Percentiles rank a stretch among this genome's conserved stretches.
Conservation (phyloP, 1,140 invertebrate genomes). For the Drosophila elegans region DNA sequence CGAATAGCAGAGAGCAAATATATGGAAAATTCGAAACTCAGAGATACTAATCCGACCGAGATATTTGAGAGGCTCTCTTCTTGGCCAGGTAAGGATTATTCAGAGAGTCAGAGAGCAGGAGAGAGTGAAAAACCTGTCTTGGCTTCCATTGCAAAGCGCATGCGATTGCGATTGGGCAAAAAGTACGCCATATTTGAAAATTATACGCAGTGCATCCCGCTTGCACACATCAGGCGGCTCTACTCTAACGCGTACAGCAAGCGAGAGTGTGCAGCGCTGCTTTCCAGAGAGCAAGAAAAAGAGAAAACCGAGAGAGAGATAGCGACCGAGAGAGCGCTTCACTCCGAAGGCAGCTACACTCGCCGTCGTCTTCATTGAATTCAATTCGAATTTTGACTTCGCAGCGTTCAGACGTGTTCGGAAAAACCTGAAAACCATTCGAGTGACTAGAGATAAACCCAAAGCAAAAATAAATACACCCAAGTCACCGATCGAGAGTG, state of each 20-base stretch:
- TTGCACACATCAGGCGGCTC: slow-evolving; percentile 42
- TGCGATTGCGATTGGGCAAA: slow-evolving; percentile 84
- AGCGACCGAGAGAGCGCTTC: slow-evolving; percentile 33
- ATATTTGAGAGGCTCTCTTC: too few relatives aligned
- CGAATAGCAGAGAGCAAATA: too few relatives aligned
- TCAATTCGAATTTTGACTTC: slow-evolving; percentile 84
- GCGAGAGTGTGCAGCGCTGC: slow-evolving; percentile 33
- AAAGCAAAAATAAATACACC: slow-evolving; percentile 9
- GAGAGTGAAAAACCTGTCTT: slow-evolving; percentile 50
- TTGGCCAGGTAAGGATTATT: too few relatives aligned
- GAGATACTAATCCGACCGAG: too few relatives aligned
- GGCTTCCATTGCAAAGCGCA: slow-evolving; percentile 76
- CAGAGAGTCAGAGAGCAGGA: slow-evolving; percentile 14
- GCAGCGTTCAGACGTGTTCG: slow-evolving; percentile 81
- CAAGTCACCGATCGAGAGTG: slow-evolving; percentile 34
- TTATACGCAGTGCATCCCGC: slow-evolving; percentile 56
- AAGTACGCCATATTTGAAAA: slow-evolving; percentile 85
- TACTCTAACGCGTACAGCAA: slow-evolving; percentile 31
- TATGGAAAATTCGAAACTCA: too few relatives aligned
- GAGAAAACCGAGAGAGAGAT: slow-evolving; percentile 20
- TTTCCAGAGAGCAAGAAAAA: slow-evolving; percentile 53
- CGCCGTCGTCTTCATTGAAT: slow-evolving; percentile 30
- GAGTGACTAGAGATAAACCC: slow-evolving; percentile 25
- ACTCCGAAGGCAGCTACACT: slow-evolving; percentile 48
- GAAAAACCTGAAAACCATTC: slow-evolving; percentile 59